Conservation (phyloP, 2,113 vertebrate genomes). For the Motacilla alba region DNA sequence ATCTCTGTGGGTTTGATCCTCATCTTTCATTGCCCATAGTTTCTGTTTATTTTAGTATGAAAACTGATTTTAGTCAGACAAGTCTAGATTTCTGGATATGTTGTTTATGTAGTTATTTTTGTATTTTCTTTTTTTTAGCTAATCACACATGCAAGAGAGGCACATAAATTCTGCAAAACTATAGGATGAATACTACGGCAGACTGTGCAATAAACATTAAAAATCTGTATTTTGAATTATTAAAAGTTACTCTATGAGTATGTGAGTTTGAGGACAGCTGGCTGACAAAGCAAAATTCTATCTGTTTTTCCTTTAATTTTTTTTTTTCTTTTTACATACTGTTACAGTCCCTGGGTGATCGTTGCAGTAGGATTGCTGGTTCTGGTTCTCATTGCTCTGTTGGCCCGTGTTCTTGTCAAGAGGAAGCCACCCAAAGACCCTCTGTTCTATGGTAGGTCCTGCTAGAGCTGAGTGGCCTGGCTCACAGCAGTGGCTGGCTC, state of each 20-base stretch:
- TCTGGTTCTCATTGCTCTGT: slow-evolving; percentile 76
- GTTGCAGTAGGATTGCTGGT: slow-evolving; percentile 78
- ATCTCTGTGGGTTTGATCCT: not conserved
- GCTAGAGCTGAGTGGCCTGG: not conserved
- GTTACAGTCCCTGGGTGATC: slow-evolving; percentile 79
- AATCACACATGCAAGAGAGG: not conserved
- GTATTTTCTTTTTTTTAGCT: slow-evolving; percentile 23
- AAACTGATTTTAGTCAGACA: not conserved
- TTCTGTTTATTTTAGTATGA: slow-evolving; percentile 16
- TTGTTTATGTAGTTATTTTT: slow-evolving; percentile 29
- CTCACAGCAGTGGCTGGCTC: not conserved
- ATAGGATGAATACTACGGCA: not conserved
- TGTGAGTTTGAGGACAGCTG: not conserved
- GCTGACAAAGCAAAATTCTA: not conserved
- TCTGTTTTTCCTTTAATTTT: not conserved
- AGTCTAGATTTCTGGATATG: not conserved
- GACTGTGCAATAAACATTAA: not conserved
- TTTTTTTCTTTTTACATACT: not conserved
- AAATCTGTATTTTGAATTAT: not conserved
- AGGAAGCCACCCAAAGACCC: slow-evolving; percentile 86
- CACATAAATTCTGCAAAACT: not conserved
- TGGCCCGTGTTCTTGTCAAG: slow-evolving; percentile 77
- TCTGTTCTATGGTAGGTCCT: slow-evolving; percentile 85
- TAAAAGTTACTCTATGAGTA: not conserved
- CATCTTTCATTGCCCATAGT: not conserved